These are phyloP conservation scores for Mugil cephalus DNA, from an alignment of 2,113 vertebrate species.

Conservation along the genomic window DNA sequence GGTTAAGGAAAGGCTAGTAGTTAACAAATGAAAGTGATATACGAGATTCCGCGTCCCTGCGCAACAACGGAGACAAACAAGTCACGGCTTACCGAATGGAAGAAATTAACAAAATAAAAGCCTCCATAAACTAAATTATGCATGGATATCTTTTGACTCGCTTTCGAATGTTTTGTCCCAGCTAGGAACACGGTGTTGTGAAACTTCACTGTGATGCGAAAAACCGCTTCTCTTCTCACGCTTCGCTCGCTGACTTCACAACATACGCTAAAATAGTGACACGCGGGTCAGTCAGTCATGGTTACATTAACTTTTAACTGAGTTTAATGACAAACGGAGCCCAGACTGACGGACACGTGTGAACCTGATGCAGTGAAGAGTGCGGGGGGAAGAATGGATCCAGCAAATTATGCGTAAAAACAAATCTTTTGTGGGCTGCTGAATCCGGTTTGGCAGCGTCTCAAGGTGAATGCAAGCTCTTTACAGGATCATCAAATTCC, in stretches of 20 bases:
- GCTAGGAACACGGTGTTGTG: background rate
- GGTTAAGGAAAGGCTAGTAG: too few species aligned
- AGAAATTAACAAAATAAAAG: constrained; percentile 8
- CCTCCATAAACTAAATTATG: background rate
- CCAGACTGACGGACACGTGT: constrained; percentile 12
- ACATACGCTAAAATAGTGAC: background rate
- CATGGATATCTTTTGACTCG: background rate
- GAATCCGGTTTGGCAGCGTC: constrained; percentile 12
- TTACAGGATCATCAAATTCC: too few species aligned
- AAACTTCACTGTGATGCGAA: background rate
- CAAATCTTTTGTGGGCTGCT: background rate
- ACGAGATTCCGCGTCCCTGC: background rate
- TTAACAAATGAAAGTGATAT: background rate
- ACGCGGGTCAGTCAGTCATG: background rate
- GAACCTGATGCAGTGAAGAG: constrained; percentile 19
- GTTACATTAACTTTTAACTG: background rate
- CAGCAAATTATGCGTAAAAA: background rate
- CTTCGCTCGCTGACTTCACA: too few species aligned
- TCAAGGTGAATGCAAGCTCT: background rate
- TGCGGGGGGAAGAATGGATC: background rate
- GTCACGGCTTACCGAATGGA: background rate
- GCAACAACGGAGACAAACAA: background rate
- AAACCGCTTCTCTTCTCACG: too few species aligned
- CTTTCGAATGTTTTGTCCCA: background rate
- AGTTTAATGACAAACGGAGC: background rate